Evolutionary conservation across 2,888 invertebrate species (phyloP).

Genomic region (Caenorhabditis imperialis): DNA sequence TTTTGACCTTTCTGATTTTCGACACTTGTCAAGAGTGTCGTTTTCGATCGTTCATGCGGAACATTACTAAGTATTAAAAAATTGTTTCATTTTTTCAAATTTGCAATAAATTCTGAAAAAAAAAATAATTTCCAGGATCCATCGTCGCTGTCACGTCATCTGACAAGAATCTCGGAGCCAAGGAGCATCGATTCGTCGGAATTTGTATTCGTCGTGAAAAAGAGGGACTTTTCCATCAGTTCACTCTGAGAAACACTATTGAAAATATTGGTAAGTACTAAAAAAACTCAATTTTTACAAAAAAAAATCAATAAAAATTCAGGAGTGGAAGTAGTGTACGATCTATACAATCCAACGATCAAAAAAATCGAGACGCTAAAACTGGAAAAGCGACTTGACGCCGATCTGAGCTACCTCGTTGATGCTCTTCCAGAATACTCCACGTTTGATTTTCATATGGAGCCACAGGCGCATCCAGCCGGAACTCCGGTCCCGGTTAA

Average conservation of each 20-base stretch:
- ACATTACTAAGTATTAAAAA: too few species aligned
- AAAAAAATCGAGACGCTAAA: slow-evolving; percentile 90
- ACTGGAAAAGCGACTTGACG: slow-evolving; percentile 93
- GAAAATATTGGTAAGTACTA: slow-evolving; percentile 85
- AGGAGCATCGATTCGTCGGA: slow-evolving; percentile 88
- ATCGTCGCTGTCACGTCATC: slow-evolving; percentile 76
- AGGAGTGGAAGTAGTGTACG: slow-evolving; percentile 85
- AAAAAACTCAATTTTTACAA: not conserved
- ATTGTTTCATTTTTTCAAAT: not conserved
- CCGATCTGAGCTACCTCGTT: slow-evolving; percentile 88
- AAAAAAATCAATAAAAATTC: slow-evolving; percentile 20
- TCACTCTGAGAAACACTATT: slow-evolving; percentile 91
- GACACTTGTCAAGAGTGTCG: too few species aligned
- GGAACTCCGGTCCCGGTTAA: slow-evolving; percentile 88
- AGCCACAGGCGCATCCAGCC: slow-evolving; percentile 86
- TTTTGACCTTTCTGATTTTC: too few species aligned
- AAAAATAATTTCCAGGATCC: slow-evolving; percentile 65
- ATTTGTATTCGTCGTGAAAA: slow-evolving; percentile 91
- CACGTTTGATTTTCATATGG: slow-evolving; percentile 93
- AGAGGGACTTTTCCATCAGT: slow-evolving; percentile 88
- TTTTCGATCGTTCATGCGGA: too few species aligned
- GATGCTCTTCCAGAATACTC: slow-evolving; percentile 87
- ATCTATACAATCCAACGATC: slow-evolving; percentile 93
- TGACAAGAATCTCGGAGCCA: slow-evolving; percentile 69
- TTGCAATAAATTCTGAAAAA: too few species aligned